Evolutionary conservation across 2,888 invertebrate species (phyloP).

Genomic region (Rhamphomyia laevipes): DNA sequence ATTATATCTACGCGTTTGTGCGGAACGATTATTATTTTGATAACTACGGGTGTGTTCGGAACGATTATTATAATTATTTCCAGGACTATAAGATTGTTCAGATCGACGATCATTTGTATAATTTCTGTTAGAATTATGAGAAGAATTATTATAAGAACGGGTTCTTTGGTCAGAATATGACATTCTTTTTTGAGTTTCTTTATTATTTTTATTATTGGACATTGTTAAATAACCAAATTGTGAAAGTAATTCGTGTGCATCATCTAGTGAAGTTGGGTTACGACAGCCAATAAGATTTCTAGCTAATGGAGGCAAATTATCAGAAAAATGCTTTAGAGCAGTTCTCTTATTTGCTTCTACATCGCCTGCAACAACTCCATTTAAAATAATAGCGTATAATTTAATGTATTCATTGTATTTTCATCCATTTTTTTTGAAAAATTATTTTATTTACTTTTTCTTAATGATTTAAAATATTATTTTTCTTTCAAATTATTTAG

Average conservation of each 20-base stretch:
- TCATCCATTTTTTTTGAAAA: too few species aligned
- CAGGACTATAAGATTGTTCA: background rate
- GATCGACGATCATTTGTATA: background rate
- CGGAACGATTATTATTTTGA: background rate
- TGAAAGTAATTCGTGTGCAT: conserved; percentile 4
- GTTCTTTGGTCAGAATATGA: too few species aligned
- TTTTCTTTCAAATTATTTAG: too few species aligned
- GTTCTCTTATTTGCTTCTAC: conserved; percentile 6
- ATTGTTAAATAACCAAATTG: background rate
- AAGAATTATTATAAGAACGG: background rate
- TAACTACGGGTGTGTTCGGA: too few species aligned
- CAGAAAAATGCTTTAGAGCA: conserved; percentile 7
- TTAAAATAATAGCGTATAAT: background rate
- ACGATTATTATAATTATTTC: background rate
- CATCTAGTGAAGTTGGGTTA: conserved; percentile 4
- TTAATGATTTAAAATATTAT: too few species aligned
- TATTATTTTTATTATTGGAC: background rate
- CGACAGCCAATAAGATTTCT: conserved; percentile 5
- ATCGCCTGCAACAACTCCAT: background rate
- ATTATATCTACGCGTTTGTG: background rate
- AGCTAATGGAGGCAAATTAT: conserved; percentile 6
- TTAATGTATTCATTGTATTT: background rate
- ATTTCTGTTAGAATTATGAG: background rate
- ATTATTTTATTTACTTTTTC: background rate
- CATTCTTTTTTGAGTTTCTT: background rate